Evolutionary conservation across 2,113 vertebrate genomes (phyloP).

Genomic region (Oxyura jamaicensis): DNA sequence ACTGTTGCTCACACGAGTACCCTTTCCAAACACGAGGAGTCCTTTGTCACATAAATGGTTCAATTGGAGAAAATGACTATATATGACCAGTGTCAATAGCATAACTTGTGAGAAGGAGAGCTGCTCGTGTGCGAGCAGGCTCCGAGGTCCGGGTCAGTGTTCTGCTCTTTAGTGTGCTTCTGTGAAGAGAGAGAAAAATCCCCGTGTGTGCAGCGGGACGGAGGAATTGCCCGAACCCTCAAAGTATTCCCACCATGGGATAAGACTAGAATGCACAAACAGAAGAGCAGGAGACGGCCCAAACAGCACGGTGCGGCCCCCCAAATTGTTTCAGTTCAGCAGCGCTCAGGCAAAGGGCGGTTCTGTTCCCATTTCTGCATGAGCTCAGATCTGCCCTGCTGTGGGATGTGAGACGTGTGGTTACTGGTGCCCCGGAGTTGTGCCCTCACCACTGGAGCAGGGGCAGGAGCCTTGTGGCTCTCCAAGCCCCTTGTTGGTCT

Average conservation of each 20-base stretch:
- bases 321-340: background rate
- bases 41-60: background rate
- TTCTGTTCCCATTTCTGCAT: background rate
- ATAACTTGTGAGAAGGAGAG: background rate
- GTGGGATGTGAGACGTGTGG: background rate
- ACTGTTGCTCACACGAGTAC: slow-evolving; percentile 37
- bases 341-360: background rate
- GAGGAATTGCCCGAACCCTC: background rate
- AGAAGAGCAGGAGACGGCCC: background rate
- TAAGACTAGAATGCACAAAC: background rate
- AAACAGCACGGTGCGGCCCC: background rate
- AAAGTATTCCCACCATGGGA: fast-evolving
- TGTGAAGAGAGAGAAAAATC: background rate
- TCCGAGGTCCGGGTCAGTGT: background rate
- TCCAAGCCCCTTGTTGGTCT: background rate
- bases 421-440: background rate
- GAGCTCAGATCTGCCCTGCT: background rate
- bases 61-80: background rate
- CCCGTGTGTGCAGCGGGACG: fast-evolving
- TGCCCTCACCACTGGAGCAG: fast-evolving
- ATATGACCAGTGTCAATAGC: background rate
- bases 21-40: background rate
- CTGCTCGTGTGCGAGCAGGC: background rate
- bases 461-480: background rate
- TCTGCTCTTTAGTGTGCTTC: background rate